Percentiles rank a stretch among this genome's conserved stretches.
Conservation (phyloP, 1,140 invertebrate species). For the Gryllus bimaculatus region DNA sequence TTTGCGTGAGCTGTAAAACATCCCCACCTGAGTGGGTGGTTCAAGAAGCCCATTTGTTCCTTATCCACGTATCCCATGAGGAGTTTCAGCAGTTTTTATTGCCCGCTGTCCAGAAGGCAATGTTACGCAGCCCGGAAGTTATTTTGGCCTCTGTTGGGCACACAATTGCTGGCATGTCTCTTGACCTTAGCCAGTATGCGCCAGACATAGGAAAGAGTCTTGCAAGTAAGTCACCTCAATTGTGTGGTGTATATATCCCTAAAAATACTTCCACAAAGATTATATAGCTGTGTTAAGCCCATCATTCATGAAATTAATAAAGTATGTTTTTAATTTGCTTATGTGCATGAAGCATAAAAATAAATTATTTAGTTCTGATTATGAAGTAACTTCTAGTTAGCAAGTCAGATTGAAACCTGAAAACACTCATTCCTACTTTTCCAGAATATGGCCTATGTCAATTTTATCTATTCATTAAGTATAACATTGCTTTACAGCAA, state of each 20-base stretch:
- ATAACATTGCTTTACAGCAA: no score
- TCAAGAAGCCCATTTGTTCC: conserved; percentile 49
- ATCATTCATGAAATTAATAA: no score
- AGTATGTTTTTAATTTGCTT: no score
- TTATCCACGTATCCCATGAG: conserved; percentile 52
- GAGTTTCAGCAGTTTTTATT: conserved; percentile 68
- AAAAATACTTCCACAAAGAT: not conserved
- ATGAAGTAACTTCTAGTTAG: no score
- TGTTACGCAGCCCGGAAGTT: conserved; percentile 89
- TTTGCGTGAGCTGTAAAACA: conserved; percentile 66
- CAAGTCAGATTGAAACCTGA: no score
- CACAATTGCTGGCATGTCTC: conserved; percentile 56
- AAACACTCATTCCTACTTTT: no score
- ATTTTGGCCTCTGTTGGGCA: conserved; percentile 70
- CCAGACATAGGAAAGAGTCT: conserved; percentile 74
- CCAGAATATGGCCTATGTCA: no score
- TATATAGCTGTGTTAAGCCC: no score
- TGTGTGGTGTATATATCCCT: no score
- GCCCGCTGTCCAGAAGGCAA: conserved; percentile 80
- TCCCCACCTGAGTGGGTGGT: conserved; percentile 62
- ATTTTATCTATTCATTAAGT: no score
- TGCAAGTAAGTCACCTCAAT: conserved; percentile 43
- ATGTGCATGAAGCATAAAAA: no score
- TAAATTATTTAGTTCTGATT: no score
- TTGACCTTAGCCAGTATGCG: conserved; percentile 73